Conservation (phyloP, 2,797 vertebrate genomes). For the Protonibea diacanthus region DNA sequence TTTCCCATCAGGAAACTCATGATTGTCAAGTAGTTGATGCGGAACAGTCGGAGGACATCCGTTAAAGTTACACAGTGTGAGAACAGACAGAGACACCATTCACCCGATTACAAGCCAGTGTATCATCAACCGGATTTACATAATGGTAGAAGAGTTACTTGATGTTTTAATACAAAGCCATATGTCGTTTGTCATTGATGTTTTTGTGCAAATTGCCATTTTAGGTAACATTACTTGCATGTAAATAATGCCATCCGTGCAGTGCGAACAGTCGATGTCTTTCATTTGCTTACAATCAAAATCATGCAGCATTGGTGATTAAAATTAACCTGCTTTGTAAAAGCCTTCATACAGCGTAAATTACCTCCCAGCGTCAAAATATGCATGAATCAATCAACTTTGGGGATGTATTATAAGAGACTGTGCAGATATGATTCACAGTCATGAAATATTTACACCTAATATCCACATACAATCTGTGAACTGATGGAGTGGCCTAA, state of each 20-base stretch:
- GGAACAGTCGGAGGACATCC: too few species aligned
- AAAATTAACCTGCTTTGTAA: slow-evolving; percentile 11
- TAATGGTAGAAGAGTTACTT: too few species aligned
- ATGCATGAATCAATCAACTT: slow-evolving; percentile 4
- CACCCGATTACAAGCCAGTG: too few species aligned
- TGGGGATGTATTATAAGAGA: not conserved
- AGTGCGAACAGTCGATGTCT: not conserved
- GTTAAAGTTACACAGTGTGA: too few species aligned
- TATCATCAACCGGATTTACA: too few species aligned
- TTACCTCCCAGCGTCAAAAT: slow-evolving; percentile 14
- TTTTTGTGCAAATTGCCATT: not conserved
- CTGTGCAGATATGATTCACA: slow-evolving; percentile 30
- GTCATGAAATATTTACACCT: slow-evolving; percentile 65
- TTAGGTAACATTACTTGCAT: not conserved
- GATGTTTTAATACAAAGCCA: not conserved
- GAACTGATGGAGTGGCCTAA: slow-evolving; percentile 43
- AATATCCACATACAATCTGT: slow-evolving; percentile 57
- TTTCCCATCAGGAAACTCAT: too few species aligned
- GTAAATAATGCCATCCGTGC: too few species aligned
- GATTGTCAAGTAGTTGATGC: too few species aligned
- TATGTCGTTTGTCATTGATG: not conserved
- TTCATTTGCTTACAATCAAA: not conserved
- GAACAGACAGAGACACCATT: too few species aligned
- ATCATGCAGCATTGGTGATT: slow-evolving; percentile 3
- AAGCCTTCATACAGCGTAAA: slow-evolving; percentile 7